Percentiles rank a stretch among this genome's conserved stretches.
Evolutionary conservation across 2,797 vertebrate species (phyloP).

Genomic region (Danio aesculapii): DNA sequence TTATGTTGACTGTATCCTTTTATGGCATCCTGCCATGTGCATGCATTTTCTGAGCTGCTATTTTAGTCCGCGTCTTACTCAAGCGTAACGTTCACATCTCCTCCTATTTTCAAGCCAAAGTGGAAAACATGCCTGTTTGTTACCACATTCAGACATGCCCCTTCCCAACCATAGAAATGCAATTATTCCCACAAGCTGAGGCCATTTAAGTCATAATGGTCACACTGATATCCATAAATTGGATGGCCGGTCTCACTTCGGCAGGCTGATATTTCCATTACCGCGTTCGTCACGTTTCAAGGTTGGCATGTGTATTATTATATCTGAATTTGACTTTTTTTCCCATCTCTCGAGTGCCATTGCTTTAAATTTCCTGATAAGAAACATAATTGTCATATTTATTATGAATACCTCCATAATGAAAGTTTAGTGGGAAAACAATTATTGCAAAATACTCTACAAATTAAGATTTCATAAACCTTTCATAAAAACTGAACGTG

Average conservation of each 20-base stretch:
- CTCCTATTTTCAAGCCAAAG: conserved; percentile 34
- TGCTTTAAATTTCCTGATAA: conserved; percentile 39
- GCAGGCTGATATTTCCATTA: conserved; percentile 29
- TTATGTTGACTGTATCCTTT: conserved; percentile 5
- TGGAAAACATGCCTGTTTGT: conserved; percentile 48
- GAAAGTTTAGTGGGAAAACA: background rate
- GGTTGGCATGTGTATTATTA: conserved; percentile 25
- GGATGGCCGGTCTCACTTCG: conserved; percentile 35
- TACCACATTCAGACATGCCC: conserved; percentile 13
- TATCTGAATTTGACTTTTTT: background rate
- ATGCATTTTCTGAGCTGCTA: conserved; percentile 17
- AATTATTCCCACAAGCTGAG: conserved; percentile 48
- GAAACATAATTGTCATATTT: conserved; percentile 24
- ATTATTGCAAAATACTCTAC: background rate
- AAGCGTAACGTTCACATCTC: conserved; percentile 35
- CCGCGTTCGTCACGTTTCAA: conserved; percentile 47
- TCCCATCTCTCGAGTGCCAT: background rate
- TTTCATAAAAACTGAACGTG: background rate
- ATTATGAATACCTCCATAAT: conserved; percentile 15
- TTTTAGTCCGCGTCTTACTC: conserved; percentile 20
- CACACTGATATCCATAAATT: conserved; percentile 43
- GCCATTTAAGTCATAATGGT: conserved; percentile 42
- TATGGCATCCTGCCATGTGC: background rate
- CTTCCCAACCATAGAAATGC: conserved; percentile 23
- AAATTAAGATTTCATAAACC: background rate